Percentiles rank a stretch among this genome's conserved stretches.
These are phyloP conservation scores for Enteromius afrohamiltoni DNA, from an alignment of 2,797 vertebrate species.

Conservation along the genomic window DNA sequence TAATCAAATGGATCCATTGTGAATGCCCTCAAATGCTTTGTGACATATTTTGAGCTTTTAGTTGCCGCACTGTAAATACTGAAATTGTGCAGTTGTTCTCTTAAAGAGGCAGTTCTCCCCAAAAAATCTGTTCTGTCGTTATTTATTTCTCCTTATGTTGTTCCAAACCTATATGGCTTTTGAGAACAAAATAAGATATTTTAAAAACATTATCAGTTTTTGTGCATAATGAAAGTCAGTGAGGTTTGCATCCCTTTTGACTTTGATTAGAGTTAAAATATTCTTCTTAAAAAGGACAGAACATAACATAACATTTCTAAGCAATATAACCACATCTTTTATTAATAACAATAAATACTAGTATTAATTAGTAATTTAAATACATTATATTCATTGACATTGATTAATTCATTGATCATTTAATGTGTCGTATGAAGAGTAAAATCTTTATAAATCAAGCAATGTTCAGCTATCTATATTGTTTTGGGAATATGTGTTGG, in stretches of 20 bases:
- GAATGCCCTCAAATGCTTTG: slow-evolving; percentile 29
- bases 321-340: background rate
- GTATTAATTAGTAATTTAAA: background rate
- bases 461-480: slow-evolving; percentile 61
- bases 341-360: background rate
- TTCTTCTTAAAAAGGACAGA: background rate
- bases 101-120: background rate
- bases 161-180: background rate
- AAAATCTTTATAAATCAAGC: slow-evolving; percentile 59
- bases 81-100: slow-evolving; percentile 3
- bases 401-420: background rate
- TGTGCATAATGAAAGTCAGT: background rate
- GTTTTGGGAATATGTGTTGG: slow-evolving; percentile 59
- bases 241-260: background rate
- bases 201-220: background rate
- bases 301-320: background rate
- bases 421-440: background rate
- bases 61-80: background rate
- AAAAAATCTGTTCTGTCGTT: background rate
- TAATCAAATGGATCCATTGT: slow-evolving; percentile 58
- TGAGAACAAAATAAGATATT: background rate
- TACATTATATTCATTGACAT: background rate
- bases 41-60: slow-evolving; percentile 28
- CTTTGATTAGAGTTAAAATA: background rate
- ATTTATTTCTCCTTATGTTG: background rate